Conservation (phyloP, 2,888 invertebrate species). For the Torymus auratus region DNA sequence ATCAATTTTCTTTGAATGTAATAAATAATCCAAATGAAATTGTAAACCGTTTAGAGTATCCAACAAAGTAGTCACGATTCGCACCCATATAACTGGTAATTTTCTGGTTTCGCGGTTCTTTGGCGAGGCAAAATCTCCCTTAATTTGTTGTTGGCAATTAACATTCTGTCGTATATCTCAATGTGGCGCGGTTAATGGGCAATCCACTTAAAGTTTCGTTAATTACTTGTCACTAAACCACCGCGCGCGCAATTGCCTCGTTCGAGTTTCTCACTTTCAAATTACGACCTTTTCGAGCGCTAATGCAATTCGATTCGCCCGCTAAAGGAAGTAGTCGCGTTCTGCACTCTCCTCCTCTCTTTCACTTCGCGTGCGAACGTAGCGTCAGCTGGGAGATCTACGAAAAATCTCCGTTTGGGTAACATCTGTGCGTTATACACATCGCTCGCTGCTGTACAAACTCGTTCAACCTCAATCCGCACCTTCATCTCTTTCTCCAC, state of each 20-base stretch:
- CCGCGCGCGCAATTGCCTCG: neutral
- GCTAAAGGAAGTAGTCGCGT: neutral
- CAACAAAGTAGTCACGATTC: too few relatives aligned
- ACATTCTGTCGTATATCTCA: too few relatives aligned
- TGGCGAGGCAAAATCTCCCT: too few relatives aligned
- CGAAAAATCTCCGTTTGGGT: conserved; percentile 22
- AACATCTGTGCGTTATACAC: conserved; percentile 15
- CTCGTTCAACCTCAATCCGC: conserved; percentile 10
- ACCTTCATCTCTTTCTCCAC: neutral
- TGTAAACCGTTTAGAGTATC: too few relatives aligned
- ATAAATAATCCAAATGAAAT: too few relatives aligned
- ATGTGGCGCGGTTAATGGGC: too few relatives aligned
- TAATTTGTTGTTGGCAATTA: too few relatives aligned
- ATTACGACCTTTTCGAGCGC: conserved; percentile 4
- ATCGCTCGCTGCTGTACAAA: neutral
- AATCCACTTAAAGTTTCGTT: neutral
- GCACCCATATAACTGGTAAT: too few relatives aligned
- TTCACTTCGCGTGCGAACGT: neutral
- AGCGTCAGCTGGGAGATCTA: conserved; percentile 28
- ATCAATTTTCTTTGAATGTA: too few relatives aligned
- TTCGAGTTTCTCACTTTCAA: conserved; percentile 3
- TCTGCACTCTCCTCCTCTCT: too few relatives aligned
- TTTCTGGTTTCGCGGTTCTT: too few relatives aligned
- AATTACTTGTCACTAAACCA: neutral
- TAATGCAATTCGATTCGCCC: conserved; percentile 15